A percentile compares a stretch with the other conserved stretches of the same genome.
These are phyloP conservation scores for Rhamphomyia laevipes DNA, from an alignment of 2,888 invertebrate genomes.

Conservation along the genomic window DNA sequence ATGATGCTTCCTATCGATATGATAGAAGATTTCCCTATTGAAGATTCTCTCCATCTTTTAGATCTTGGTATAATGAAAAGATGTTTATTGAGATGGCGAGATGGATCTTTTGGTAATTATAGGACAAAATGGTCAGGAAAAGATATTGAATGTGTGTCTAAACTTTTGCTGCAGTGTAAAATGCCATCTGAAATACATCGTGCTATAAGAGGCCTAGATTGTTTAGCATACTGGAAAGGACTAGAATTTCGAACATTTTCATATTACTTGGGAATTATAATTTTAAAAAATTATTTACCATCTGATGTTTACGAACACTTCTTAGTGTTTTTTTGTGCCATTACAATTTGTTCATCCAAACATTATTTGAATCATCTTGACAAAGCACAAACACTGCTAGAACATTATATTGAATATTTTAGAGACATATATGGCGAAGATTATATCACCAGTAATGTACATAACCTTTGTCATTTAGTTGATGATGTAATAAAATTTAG, in stretches of 20 bases:
- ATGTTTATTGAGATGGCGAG: slow-evolving; percentile 14
- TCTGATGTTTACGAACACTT: slow-evolving; percentile 10
- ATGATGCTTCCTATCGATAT: slow-evolving; percentile 17
- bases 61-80: slow-evolving; percentile 16
- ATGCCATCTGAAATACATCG: slow-evolving; percentile 14
- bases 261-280: slow-evolving; percentile 16
- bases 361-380: slow-evolving; percentile 8
- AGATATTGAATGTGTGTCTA: neutral
- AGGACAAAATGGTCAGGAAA: no score
- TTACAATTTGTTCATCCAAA: slow-evolving; percentile 4
- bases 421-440: slow-evolving; percentile 24
- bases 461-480: slow-evolving; percentile 26
- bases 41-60: slow-evolving; percentile 16
- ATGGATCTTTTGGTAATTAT: slow-evolving; percentile 15
- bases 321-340: no score
- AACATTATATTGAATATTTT: slow-evolving; percentile 15
- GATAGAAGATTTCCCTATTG: slow-evolving; percentile 18
- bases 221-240: slow-evolving; percentile 17
- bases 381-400: slow-evolving; percentile 13
- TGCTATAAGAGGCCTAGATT: slow-evolving; percentile 15
- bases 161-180: slow-evolving; percentile 8
- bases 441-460: slow-evolving; percentile 27
- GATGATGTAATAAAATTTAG: slow-evolving; percentile 26
- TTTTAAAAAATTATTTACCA: slow-evolving; percentile 14
- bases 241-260: slow-evolving; percentile 16